phyloP scores from a whole-genome alignment of 2,797 vertebrate species.

The Falco biarmicus region DNA sequence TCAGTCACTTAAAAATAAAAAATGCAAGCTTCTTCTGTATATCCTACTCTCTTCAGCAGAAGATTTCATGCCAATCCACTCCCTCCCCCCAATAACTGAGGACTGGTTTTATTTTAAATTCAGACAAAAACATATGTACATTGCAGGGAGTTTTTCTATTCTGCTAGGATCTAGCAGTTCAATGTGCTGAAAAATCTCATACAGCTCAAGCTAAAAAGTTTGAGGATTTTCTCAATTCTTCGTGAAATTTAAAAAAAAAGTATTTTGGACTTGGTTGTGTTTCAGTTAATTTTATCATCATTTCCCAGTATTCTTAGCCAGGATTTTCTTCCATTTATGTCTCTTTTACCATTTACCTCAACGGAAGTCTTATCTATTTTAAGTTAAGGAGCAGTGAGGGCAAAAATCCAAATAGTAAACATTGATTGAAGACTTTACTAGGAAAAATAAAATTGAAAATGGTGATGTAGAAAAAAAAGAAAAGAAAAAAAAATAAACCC shows the following conservation, averaged over 20 bases:
- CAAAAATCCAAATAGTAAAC: neutral
- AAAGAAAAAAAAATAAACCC: neutral
- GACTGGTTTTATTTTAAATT: neutral
- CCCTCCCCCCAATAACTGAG: neutral
- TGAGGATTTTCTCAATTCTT: neutral
- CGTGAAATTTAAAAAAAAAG: neutral
- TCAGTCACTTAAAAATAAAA: conserved; percentile 17
- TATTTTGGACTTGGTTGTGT: neutral
- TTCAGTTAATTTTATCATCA: neutral
- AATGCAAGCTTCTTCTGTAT: neutral
- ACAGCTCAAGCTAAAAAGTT: neutral
- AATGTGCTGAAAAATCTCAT: neutral
- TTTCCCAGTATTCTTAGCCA: neutral
- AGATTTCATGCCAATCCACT: neutral
- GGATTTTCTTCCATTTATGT: neutral
- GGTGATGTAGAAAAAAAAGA: neutral
- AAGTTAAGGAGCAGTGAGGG: neutral
- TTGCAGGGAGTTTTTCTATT: neutral
- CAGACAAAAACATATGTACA: neutral
- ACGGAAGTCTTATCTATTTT: neutral
- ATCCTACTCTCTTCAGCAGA: neutral
- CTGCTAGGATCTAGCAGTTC: neutral
- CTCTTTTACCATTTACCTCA: neutral
- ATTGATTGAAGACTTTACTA: neutral
- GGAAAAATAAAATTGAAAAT: neutral